A percentile compares a stretch with the other conserved stretches of the same genome.
phyloP scores from a whole-genome alignment of 2,888 invertebrate genomes.

The Neocrepidodera transversa region DNA sequence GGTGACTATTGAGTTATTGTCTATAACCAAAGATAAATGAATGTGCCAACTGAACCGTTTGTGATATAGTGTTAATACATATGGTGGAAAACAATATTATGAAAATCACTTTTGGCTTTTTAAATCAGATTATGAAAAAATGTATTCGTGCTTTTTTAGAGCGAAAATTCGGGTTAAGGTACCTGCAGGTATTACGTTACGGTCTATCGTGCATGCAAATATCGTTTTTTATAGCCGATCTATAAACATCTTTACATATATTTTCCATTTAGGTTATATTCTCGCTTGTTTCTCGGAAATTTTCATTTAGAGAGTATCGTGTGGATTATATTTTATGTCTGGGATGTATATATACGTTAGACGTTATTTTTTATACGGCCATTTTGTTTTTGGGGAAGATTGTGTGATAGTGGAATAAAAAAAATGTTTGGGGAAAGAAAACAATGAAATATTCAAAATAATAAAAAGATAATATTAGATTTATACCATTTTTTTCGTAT shows the following conservation, averaged over 20 bases:
- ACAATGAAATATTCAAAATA: too few species aligned
- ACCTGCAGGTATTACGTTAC: constrained; percentile 25
- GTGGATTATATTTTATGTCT: constrained; percentile 17
- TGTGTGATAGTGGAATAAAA: too few species aligned
- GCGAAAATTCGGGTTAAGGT: constrained; percentile 23
- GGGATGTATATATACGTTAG: constrained; percentile 2
- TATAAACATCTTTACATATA: constrained; percentile 30
- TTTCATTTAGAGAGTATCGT: constrained; percentile 22
- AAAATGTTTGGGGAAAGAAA: too few species aligned
- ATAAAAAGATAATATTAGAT: too few species aligned
- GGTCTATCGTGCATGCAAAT: constrained; percentile 21
- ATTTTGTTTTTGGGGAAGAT: neutral
- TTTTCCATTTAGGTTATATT: constrained; percentile 25
- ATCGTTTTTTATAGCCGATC: constrained; percentile 20
- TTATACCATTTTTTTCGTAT: too few species aligned
- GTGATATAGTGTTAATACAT: too few species aligned
- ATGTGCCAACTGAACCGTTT: too few species aligned
- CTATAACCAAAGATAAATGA: too few species aligned
- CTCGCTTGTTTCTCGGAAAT: constrained; percentile 4
- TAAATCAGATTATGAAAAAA: constrained; percentile 13
- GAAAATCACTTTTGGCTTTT: neutral
- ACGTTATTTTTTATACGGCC: constrained; percentile 1
- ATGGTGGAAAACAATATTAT: neutral
- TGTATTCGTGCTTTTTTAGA: constrained; percentile 23
- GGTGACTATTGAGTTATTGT: too few species aligned